phyloP scores from a whole-genome alignment of 1,140 invertebrate genomes.

The Drosophila obscura region DNA sequence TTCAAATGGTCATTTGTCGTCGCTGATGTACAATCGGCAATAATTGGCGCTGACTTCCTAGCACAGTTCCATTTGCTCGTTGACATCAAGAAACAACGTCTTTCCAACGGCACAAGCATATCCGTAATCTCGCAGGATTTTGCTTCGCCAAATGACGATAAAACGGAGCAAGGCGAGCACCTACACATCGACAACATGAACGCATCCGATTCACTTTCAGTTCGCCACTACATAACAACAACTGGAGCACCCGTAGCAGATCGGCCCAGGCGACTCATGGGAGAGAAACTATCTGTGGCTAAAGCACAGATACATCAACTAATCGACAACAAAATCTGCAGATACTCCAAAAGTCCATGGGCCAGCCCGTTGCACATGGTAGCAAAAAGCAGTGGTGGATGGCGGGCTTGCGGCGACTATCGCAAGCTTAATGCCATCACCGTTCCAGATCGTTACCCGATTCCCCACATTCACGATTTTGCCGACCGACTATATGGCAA shows the following conservation, averaged over 20 bases:
- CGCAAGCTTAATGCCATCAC: constrained; percentile 24
- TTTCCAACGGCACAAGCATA: too few species aligned
- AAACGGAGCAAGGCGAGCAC: not conserved
- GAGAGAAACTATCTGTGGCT: not conserved
- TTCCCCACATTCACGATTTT: constrained; percentile 11
- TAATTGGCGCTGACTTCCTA: too few species aligned
- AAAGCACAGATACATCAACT: not conserved
- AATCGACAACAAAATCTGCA: not conserved
- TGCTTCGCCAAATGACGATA: not conserved
- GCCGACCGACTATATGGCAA: constrained; percentile 2
- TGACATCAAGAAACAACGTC: not conserved
- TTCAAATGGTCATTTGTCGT: too few species aligned
- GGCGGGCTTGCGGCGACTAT: constrained; percentile 35
- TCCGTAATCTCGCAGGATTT: too few species aligned
- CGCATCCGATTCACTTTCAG: not conserved
- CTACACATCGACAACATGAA: not conserved
- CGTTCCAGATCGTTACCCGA: constrained; percentile 15
- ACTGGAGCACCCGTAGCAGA: not conserved
- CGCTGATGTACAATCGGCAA: not conserved
- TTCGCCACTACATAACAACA: not conserved
- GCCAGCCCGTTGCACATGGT: constrained; percentile 13
- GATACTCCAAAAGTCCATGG: not conserved
- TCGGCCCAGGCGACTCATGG: not conserved
- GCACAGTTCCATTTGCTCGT: not conserved
- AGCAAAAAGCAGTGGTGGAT: not conserved